These are phyloP conservation scores for Lagria hirta DNA, from an alignment of 2,888 invertebrate genomes.

Conservation along the genomic window DNA sequence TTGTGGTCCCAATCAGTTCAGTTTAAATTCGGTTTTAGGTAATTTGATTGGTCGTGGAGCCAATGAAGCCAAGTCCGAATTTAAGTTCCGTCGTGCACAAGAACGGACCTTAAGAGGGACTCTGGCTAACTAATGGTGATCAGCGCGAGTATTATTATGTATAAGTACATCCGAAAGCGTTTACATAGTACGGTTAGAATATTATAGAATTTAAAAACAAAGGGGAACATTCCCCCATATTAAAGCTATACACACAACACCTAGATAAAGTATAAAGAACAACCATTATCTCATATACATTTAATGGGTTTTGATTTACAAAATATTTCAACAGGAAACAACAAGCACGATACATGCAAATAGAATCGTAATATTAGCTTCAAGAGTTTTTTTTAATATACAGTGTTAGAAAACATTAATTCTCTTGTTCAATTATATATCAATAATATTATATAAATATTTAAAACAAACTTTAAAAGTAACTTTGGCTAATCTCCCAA, in stretches of 20 bases:
- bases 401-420: constrained; percentile 46
- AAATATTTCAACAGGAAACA: constrained; percentile 51
- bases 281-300: constrained; percentile 46
- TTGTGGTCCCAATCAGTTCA: constrained; percentile 22
- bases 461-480: constrained; percentile 33
- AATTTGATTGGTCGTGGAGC: constrained; percentile 17
- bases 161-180: constrained; percentile 40
- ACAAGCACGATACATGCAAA: constrained; percentile 52
- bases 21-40: constrained; percentile 18
- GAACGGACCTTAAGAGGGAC: constrained; percentile 42
- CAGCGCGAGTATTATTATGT: constrained; percentile 25
- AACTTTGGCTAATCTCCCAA: constrained; percentile 26
- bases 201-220: constrained; percentile 21
- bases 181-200: constrained; percentile 27
- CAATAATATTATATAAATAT: constrained; percentile 32
- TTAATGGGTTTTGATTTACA: constrained; percentile 45
- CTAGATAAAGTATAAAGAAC: constrained; percentile 55
- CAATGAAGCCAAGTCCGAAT: constrained; percentile 33
- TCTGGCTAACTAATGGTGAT: constrained; percentile 33
- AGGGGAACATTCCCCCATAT: constrained; percentile 19
- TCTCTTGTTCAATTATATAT: constrained; percentile 34
- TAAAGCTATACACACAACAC: constrained; percentile 54
- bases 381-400: constrained; percentile 37
- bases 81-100: constrained; percentile 41
- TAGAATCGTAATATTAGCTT: constrained; percentile 30